Base-by-base conservation (phyloP, 2,888 invertebrate genomes). In the Tetrapedia diversipes region DNA sequence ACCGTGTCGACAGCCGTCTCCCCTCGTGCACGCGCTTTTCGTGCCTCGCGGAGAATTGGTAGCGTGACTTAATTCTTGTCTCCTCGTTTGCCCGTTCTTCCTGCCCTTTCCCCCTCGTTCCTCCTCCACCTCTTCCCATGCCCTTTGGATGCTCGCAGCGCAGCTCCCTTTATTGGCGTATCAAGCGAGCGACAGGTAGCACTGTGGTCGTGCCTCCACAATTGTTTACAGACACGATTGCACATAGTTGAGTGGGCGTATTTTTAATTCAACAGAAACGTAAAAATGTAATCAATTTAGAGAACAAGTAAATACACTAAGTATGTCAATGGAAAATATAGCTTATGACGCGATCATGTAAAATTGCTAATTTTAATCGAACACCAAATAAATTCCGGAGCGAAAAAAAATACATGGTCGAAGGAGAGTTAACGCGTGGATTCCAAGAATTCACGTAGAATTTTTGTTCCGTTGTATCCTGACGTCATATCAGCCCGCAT, bases 11-110 rank as follows among this genome's bases (percentile, higher is more conserved):
- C 10, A 11, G 14, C 32, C 32, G 49, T 19, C 43, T 24, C 22
- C 32, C 16, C 22, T 10, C 19, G 7, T 29, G 14, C 10, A 66
- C 65, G 57, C 53, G 43, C 73, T 60, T 65, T 54, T 65, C 74
- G 60, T 60, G 74, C 54, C 29, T 37, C 60, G 56, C 60, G 66
- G 32, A 45, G 49, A 74, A 54, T 59, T 39, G 74, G 45, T 75
- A 75, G 76, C 76, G 76, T 75, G 76, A 76, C 76, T 75, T 67
- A 45, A 76, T 67, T 74, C 63, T 75, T 67, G 60, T 69, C 41
- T 47, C 54, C 72, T 69, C 56, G 54, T 43, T 43, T 49, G 53
- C 41, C 43, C 41, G 49, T 29, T 47, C 54, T 64, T 73, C 63
- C 72, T 29, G 54, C n/a, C 59, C 24, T 8, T 10, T 1, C 24